These are phyloP conservation scores for Echinarachnius parma DNA, from an alignment of 53 echinoderm and acorn worm species.

Conservation along the genomic window DNA sequence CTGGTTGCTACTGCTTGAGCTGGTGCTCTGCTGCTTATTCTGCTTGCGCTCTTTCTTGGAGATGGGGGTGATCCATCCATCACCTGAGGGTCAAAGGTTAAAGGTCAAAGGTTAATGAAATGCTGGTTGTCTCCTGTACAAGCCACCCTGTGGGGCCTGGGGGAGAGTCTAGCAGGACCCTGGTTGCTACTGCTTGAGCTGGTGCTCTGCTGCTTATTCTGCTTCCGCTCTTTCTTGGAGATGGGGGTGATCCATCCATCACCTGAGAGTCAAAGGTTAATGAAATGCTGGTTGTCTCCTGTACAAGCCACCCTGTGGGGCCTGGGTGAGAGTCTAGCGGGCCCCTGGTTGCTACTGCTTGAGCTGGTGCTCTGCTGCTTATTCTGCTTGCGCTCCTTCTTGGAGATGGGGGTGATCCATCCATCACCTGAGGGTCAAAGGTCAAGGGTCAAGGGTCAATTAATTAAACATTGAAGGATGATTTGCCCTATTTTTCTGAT, in stretches of 20 bases:
- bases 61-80: slow-evolving; percentile 54
- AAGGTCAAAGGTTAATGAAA: no score
- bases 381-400: slow-evolving; percentile 58
- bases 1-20: slow-evolving; percentile 24
- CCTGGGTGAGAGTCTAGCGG: slow-evolving; percentile 30
- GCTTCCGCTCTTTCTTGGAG: slow-evolving; percentile 57
- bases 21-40: slow-evolving; percentile 45
- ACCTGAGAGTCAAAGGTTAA: no score
- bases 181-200: slow-evolving; percentile 27
- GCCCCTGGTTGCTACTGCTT: slow-evolving; percentile 24
- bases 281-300: not conserved
- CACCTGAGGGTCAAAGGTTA: no score
- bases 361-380: slow-evolving; percentile 38
- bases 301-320: slow-evolving; percentile 20
- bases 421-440: slow-evolving; percentile 58
- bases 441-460: no score
- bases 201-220: slow-evolving; percentile 47
- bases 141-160: slow-evolving; percentile 29
- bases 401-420: slow-evolving; percentile 55
- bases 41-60: slow-evolving; percentile 60
- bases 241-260: slow-evolving; percentile 55
- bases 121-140: not conserved
- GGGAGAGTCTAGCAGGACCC: slow-evolving; percentile 24
- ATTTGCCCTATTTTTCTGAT: no score
- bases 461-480: no score